Percentiles rank a stretch among this genome's conserved stretches.
Evolutionary conservation across 2,888 invertebrate genomes (phyloP).

Genomic region (Drosophila dives): DNA sequence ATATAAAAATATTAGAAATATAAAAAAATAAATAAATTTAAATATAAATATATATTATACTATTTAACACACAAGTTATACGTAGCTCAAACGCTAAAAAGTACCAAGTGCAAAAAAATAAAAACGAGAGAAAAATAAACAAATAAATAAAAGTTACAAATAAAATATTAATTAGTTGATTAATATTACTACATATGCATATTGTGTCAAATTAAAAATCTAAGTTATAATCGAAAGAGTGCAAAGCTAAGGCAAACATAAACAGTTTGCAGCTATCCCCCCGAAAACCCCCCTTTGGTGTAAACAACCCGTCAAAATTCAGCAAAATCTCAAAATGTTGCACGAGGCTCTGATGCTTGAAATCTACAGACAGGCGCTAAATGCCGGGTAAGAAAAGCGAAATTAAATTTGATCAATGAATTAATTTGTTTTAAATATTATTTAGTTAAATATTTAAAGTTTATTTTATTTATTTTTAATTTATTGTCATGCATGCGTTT

Average conservation of each 20-base stretch:
- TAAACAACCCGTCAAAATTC: constrained; percentile 69
- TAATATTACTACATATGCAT: constrained; percentile 41
- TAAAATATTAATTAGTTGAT: constrained; percentile 47
- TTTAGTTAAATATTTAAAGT: background rate
- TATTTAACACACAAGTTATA: constrained; percentile 70
- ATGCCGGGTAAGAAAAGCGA: constrained; percentile 83
- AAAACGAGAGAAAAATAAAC: constrained; percentile 20
- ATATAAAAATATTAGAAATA: constrained; percentile 50
- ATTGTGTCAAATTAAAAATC: constrained; percentile 74
- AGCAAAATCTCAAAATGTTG: constrained; percentile 82
- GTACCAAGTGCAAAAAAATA: constrained; percentile 82
- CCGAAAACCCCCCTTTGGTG: background rate
- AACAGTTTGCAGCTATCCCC: constrained; percentile 9
- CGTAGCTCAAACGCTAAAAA: constrained; percentile 70
- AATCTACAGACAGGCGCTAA: constrained; percentile 84
- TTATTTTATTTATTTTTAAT: background rate
- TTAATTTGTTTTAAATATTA: background rate
- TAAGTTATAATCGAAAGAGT: constrained; percentile 39
- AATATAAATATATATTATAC: constrained; percentile 48
- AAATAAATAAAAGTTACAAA: constrained; percentile 30
- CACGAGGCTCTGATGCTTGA: constrained; percentile 84
- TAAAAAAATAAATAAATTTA: constrained; percentile 27
- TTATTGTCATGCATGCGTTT: background rate
- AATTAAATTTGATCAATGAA: background rate
- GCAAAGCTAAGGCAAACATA: constrained; percentile 16